Evolutionary conservation across 2,797 vertebrate genomes (phyloP), one percentile per base, ranked within the genome.

Genomic region (Selene dorsalis): DNA sequence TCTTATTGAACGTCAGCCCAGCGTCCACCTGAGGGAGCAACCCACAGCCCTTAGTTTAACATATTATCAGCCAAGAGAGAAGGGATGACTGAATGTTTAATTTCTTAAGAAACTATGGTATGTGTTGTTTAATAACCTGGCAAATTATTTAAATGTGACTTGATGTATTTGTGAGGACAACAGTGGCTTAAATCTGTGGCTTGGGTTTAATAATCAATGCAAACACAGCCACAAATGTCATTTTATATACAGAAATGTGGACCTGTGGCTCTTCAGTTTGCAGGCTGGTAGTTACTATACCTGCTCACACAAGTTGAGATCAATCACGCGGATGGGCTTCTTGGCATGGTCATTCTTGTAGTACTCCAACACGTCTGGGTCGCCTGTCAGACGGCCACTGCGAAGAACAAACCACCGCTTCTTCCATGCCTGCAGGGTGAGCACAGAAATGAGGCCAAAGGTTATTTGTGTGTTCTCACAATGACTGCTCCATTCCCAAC

Each of bases 271-370:
- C 11, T 30, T 45, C 1, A n/a, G 43, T 47, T 24, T 64, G 10
- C n/a, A 69, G 38, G 11, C 7, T 45, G 60, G 9, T 13, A n/a
- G 41, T 10, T 18, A 63, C 20, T 52, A 0, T 85, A 94, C 93
- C 96, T 99, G 98, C 88, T 99, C 97, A 89, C 98, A 99, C 80
- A 99, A 94, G 93, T 99, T 99, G 93, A 99, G 96, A 95, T 99
- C 98, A 85, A 99, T 99, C 92, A 99, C 97, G 64, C 98, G 97
- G 84, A 99, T 99, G 73, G 98, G 98, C 91, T 99, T 99, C 93
- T 99, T 99, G 88, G 97, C 94, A 67, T 98, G 97, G 94, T 99
- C 97, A 96, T 99, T 99, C 95, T 99, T 99, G 95, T 99, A 99
- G 91, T 99, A 99, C 88, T 99, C 98, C 95, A 99, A 81, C 69